These are phyloP conservation scores for Stegana nigrithorax DNA, from an alignment of 2,888 invertebrate genomes.

Conservation along the genomic window DNA sequence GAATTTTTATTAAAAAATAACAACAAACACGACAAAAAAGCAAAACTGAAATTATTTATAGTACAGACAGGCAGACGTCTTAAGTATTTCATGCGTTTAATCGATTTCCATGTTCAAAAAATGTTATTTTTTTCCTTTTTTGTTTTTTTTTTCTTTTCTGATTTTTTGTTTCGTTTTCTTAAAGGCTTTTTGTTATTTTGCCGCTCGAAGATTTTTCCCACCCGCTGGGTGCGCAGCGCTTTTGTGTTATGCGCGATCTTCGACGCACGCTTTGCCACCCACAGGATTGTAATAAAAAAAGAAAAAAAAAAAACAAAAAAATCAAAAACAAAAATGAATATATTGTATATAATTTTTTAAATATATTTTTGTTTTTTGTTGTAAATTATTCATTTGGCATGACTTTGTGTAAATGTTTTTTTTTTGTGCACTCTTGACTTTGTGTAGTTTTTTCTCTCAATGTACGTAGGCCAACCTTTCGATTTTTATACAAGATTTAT, in stretches of 20 bases:
- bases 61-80: neutral
- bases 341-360: neutral
- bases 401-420: slow-evolving; percentile 18
- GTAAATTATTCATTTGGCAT: slow-evolving; percentile 5
- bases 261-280: slow-evolving; percentile 49
- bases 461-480: no score
- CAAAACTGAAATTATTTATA: no score
- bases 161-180: slow-evolving; percentile 14
- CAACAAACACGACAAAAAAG: no score
- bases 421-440: slow-evolving; percentile 6
- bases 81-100: slow-evolving; percentile 51
- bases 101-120: slow-evolving; percentile 52
- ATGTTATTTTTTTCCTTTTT: slow-evolving; percentile 23
- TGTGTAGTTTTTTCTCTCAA: neutral
- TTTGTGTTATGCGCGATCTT: slow-evolving; percentile 38
- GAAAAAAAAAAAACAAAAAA: neutral
- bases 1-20: no score
- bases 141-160: slow-evolving; percentile 14
- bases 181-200: no score
- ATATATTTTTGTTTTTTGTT: neutral
- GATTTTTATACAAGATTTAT: slow-evolving; percentile 9
- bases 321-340: neutral
- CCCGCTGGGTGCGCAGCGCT: slow-evolving; percentile 40
- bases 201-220: slow-evolving; percentile 13
- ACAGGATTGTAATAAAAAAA: slow-evolving; percentile 42